A percentile compares a stretch with the other conserved stretches of the same genome.
Conservation (phyloP, 37 sponge, comb jelly and placozoan genomes). For the Petrosia ficiformis region DNA sequence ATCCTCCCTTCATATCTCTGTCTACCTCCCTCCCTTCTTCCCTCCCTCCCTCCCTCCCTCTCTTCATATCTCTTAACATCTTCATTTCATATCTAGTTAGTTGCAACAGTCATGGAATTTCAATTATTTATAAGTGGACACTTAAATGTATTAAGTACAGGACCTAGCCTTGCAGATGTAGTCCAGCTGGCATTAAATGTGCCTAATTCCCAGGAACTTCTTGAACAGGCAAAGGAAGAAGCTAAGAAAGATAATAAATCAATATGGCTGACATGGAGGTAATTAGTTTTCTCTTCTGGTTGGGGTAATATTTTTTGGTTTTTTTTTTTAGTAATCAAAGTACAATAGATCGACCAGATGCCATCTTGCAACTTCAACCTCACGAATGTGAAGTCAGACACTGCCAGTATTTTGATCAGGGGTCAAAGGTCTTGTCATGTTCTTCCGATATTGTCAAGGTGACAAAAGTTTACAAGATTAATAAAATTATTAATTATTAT, state of each 20-base stretch:
- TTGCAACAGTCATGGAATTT: conserved; percentile 21
- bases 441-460: conserved; percentile 31
- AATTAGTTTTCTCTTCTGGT: background rate
- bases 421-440: conserved; percentile 38
- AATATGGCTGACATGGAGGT: background rate
- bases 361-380: conserved; percentile 24
- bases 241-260: background rate
- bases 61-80: background rate
- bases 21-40: background rate
- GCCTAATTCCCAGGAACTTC: background rate
- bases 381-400: conserved; percentile 17
- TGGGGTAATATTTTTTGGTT: background rate
- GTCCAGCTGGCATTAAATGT: conserved; percentile 33
- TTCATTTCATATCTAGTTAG: conserved; percentile 11
- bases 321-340: background rate
- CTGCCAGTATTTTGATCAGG: conserved; percentile 37
- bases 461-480: background rate
- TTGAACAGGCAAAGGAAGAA: background rate
- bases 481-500: too few species aligned
- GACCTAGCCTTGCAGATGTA: conserved; percentile 12
- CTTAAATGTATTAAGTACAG: conserved; percentile 28
- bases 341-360: background rate
- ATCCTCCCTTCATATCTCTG: background rate
- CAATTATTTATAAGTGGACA: conserved; percentile 51
- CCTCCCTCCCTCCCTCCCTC: background rate